These are phyloP conservation scores for Chalcosyrphus nemorum DNA, from an alignment of 2,888 invertebrate species.

Conservation along the genomic window DNA sequence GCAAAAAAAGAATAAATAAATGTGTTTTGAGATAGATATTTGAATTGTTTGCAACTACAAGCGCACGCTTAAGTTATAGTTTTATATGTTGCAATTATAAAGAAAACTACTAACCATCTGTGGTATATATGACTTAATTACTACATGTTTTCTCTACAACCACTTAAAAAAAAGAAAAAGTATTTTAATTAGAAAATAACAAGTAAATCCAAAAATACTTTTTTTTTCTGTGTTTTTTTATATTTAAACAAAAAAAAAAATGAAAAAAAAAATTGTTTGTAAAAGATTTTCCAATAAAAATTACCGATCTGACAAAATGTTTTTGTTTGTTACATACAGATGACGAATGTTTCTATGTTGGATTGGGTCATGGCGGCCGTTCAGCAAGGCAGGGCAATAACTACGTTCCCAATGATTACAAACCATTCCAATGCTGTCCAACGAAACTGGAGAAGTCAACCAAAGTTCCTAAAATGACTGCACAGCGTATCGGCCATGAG, in stretches of 20 bases:
- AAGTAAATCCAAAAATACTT: slow-evolving; percentile 45
- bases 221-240: slow-evolving; percentile 64
- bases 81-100: slow-evolving; percentile 71
- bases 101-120: slow-evolving; percentile 65
- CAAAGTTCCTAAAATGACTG: slow-evolving; percentile 90
- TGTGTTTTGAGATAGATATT: slow-evolving; percentile 45
- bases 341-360: slow-evolving; percentile 98
- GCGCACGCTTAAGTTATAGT: slow-evolving; percentile 72
- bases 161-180: slow-evolving; percentile 25
- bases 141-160: slow-evolving; percentile 63
- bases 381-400: slow-evolving; percentile 80
- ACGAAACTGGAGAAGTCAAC: slow-evolving; percentile 90
- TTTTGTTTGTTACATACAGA: slow-evolving; percentile 91
- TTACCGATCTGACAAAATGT: slow-evolving; percentile 89
- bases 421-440: slow-evolving; percentile 96
- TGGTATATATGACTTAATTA: slow-evolving; percentile 52
- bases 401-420: slow-evolving; percentile 86
- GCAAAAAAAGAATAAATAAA: too few species aligned
- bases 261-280: slow-evolving; percentile 47
- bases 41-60: slow-evolving; percentile 63
- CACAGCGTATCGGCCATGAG: slow-evolving; percentile 81
- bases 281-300: slow-evolving; percentile 46
- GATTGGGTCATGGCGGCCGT: slow-evolving; percentile 90
- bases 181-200: slow-evolving; percentile 43
- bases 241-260: slow-evolving; percentile 53